Conservation (phyloP, 2,113 vertebrate species). For the Taurulus bubalis region DNA sequence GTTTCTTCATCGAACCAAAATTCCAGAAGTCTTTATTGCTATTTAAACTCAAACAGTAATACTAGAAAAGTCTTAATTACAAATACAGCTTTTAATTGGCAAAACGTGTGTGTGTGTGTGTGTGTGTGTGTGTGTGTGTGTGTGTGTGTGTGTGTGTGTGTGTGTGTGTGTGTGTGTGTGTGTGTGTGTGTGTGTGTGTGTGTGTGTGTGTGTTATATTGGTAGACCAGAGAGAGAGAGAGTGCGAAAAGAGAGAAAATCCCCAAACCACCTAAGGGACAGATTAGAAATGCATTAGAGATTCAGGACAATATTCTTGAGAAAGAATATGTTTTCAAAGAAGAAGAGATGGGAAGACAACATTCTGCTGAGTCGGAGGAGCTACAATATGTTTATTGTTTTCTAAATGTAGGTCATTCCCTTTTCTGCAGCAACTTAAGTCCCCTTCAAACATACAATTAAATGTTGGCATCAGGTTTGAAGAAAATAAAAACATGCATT, state of each 20-base stretch:
- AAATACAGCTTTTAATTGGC: not conserved
- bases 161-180: not conserved
- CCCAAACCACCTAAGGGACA: not conserved
- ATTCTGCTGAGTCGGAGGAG: conserved; percentile 28
- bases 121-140: not conserved
- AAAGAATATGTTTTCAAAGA: conserved; percentile 1
- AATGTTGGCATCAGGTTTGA: conserved; percentile 2
- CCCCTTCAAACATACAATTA: conserved; percentile 14
- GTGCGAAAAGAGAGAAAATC: not conserved
- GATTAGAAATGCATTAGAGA: not conserved
- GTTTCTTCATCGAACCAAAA: not conserved
- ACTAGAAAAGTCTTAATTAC: not conserved
- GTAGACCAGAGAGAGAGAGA: not conserved
- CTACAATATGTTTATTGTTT: conserved; percentile 22
- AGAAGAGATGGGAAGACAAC: not conserved
- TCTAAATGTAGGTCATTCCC: conserved; percentile 28
- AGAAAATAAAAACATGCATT: too few species aligned
- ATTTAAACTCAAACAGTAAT: not conserved
- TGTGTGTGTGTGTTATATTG: conserved; percentile 5
- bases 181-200: conserved; percentile 5
- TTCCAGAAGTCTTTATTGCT: not conserved
- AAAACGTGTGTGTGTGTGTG: too few species aligned
- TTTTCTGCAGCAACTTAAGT: conserved; percentile 19
- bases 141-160: conserved; percentile 13
- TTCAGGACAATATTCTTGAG: not conserved